Evolutionary conservation across 37 sponge, comb jelly and placozoan species (phyloP), one percentile per base, ranked within the genome.

Genomic region (Diacarnus erythraeanus): DNA sequence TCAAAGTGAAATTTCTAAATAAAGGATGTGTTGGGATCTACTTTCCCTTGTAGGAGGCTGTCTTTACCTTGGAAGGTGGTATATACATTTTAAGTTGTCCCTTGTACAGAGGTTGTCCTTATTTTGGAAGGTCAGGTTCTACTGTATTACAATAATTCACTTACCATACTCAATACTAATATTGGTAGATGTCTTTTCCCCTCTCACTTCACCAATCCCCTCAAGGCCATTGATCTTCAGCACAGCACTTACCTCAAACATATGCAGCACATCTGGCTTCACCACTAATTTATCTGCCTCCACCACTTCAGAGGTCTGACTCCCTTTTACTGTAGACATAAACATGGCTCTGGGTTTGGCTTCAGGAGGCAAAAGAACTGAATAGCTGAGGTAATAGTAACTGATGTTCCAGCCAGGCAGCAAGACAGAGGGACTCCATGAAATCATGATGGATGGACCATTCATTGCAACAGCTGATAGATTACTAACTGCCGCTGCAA

Each of bases 391-490:
- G 66, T 38, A 42, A 43, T 71, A 71, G 38, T 71, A 71, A 22
- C 43, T 23, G n/a, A 71, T 40, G 43, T 29, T n/a, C 71, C 71
- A 71, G 1, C 71, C 71, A 30, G 64, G 64, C 43, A 71, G 27
- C n/a, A 23, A 3, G 1, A 9, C 4, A 37, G 43, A n/a, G 38
- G 71, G 71, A n/a, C 17, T 43, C 71, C 71, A 71, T 5, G 42
- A 71, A 35, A 71, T 10, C 42, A 3, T 3, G 26, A 71, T 39
- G 2, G 43, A 71, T n/a, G 71, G 2, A 8, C 42, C 20, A 25
- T 63, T 27, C 23, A 71, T 2, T 4, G 12, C n/a, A 42, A 23
- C 42, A 4, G 26, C 71, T 21, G 71, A 43, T 23, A 71, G 23
- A 3, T 40, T 25, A 5, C 41, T 26, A 21, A 71, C 71, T 71